These are phyloP conservation scores for Dermatemys mawii DNA, from an alignment of 2,113 vertebrate species.

Conservation along the genomic window DNA sequence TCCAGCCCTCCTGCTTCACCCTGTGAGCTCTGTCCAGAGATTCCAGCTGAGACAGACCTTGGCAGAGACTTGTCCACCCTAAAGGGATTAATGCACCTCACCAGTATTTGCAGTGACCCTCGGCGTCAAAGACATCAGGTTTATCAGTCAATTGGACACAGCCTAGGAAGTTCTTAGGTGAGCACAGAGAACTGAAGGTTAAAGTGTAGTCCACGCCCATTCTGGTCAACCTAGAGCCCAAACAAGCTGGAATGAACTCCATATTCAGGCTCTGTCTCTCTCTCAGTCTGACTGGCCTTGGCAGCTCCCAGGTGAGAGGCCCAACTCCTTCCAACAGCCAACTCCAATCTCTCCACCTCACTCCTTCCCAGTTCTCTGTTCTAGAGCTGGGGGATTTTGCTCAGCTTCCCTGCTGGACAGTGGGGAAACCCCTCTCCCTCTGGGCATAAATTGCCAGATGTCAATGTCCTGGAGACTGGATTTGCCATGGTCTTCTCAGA, in stretches of 20 bases:
- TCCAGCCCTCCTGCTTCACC: too few relatives aligned
- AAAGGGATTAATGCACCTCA: not conserved
- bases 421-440: not conserved
- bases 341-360: not conserved
- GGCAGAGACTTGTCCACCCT: not conserved
- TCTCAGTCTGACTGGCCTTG: too few relatives aligned
- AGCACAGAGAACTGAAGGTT: not conserved
- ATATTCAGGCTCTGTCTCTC: not conserved
- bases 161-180: not conserved
- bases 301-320: not conserved
- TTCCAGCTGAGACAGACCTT: not conserved
- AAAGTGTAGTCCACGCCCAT: not conserved
- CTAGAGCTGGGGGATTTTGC: not conserved
- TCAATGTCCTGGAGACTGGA: too few relatives aligned
- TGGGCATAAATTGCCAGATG: too few relatives aligned
- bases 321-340: not conserved
- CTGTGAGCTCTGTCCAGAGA: too few relatives aligned
- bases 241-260: not conserved
- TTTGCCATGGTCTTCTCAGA: too few relatives aligned
- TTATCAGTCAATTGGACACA: not conserved
- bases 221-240: not conserved
- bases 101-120: not conserved
- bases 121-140: not conserved
- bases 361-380: not conserved
- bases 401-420: not conserved